Percentiles rank a stretch among this genome's conserved stretches.
phyloP scores from a whole-genome alignment of 2,113 vertebrate genomes.

The Aleadryas rufinucha region DNA sequence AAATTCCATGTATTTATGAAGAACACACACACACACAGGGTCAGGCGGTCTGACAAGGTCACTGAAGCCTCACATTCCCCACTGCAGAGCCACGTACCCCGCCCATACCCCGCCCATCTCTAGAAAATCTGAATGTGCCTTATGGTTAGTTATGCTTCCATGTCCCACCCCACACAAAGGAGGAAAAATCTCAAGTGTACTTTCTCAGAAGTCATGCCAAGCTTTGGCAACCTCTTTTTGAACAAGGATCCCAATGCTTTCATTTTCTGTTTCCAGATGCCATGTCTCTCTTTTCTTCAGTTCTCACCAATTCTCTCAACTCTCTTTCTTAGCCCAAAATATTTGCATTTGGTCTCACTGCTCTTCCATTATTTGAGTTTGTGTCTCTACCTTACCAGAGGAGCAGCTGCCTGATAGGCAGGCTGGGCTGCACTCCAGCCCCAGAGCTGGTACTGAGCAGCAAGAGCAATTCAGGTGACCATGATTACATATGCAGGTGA shows the following conservation, averaged over 20 bases:
- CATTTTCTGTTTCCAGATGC: neutral
- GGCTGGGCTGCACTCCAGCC: neutral
- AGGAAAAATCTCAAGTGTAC: neutral
- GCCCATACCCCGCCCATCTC: neutral
- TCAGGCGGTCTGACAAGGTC: accelerated
- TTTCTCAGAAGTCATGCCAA: neutral
- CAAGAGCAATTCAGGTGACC: neutral
- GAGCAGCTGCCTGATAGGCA: neutral
- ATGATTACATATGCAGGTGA: too few relatives aligned
- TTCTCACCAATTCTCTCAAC: neutral
- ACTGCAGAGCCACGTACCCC: neutral
- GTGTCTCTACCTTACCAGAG: neutral
- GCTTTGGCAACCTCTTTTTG: neutral
- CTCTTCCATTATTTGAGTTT: neutral
- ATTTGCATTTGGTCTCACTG: neutral
- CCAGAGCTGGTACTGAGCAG: neutral
- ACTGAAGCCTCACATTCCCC: accelerated
- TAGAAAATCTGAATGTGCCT: neutral
- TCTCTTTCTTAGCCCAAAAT: neutral
- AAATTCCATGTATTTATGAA: neutral
- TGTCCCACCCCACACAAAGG: neutral
- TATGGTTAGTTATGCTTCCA: neutral
- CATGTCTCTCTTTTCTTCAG: neutral
- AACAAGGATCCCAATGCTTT: neutral
- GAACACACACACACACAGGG: accelerated